Evolutionary conservation across 2,888 invertebrate genomes (phyloP).

Genomic region (Slavum lentiscoides): DNA sequence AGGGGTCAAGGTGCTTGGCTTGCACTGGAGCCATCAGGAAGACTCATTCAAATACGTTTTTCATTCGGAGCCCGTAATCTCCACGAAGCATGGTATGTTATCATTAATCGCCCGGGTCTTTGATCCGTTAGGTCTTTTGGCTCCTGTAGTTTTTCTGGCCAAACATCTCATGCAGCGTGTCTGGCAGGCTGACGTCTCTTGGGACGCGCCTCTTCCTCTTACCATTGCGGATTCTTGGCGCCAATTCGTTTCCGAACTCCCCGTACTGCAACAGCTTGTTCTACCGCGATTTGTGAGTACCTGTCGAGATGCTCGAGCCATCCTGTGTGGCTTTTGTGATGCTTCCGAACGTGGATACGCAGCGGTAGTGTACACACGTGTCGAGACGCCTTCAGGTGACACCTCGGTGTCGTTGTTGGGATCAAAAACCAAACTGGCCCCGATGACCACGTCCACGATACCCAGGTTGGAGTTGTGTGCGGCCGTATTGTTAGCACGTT

Average conservation of each 20-base stretch:
- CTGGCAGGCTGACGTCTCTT: background rate
- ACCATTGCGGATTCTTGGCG: background rate
- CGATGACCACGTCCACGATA: accelerated
- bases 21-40: background rate
- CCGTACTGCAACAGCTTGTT: background rate
- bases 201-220: too few species aligned
- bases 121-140: background rate
- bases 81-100: background rate
- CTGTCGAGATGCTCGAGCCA: accelerated
- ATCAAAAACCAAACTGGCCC: background rate
- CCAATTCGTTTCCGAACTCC: background rate
- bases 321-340: background rate
- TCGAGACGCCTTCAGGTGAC: too few species aligned
- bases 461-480: background rate
- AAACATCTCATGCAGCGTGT: background rate
- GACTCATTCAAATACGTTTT: background rate
- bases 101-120: background rate
- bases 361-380: background rate
- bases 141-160: background rate
- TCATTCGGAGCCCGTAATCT: background rate
- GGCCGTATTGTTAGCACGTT: background rate
- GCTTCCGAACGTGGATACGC: background rate
- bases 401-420: background rate
- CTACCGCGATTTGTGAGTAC: background rate
- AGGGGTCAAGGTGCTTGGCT: background rate